A percentile compares a stretch with the other conserved stretches of the same genome.
phyloP scores from a whole-genome alignment of 2,113 vertebrate genomes.

The Octodon degus region DNA sequence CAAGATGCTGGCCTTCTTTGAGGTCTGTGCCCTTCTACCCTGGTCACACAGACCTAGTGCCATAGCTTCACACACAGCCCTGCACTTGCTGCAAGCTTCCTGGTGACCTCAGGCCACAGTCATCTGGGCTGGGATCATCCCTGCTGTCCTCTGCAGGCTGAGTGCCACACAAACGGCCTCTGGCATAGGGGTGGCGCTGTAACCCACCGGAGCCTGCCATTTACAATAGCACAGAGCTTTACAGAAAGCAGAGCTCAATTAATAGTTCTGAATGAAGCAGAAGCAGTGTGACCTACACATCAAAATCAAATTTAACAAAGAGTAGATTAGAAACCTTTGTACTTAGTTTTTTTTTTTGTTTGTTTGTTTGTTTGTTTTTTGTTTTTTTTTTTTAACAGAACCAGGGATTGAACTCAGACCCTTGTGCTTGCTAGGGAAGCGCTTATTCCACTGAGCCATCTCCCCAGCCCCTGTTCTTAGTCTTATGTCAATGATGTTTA shows the following conservation, averaged over 20 bases:
- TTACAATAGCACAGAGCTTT: not conserved
- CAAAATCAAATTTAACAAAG: not conserved
- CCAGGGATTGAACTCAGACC: no score
- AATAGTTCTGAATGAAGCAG: not conserved
- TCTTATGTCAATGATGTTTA: not conserved
- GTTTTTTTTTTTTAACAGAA: no score
- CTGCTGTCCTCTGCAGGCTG: not conserved
- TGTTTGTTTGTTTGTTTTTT: no score
- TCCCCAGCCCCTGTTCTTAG: not conserved
- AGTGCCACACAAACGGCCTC: not conserved
- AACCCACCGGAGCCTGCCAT: accelerated
- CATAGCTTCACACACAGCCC: not conserved
- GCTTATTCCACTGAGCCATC: no score
- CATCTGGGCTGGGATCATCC: not conserved
- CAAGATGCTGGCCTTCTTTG: not conserved
- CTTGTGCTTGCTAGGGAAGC: no score
- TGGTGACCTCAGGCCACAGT: not conserved
- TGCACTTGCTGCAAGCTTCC: not conserved
- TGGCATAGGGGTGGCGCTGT: not conserved
- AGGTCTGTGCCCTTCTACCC: not conserved
- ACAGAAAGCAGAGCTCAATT: not conserved
- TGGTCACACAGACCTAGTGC: not conserved
- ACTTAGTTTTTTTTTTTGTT: not conserved
- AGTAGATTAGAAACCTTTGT: not conserved
- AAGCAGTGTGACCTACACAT: not conserved